phyloP scores from a whole-genome alignment of 2,888 invertebrate genomes.

The Mantis religiosa region DNA sequence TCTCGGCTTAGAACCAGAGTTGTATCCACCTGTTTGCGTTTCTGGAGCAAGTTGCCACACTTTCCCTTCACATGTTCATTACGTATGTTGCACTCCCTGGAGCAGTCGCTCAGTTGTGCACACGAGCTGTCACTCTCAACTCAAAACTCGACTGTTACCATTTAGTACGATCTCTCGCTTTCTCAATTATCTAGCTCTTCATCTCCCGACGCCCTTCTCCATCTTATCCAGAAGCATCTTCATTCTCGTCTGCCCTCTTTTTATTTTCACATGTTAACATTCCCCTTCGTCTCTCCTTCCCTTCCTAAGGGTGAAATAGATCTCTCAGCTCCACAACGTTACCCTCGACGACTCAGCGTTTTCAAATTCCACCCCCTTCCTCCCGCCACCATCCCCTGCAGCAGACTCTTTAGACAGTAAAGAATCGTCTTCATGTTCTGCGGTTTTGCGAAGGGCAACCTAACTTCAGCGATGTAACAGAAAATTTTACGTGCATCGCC shows the following conservation, averaged over 20 bases:
- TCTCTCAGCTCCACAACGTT: constrained; percentile 5
- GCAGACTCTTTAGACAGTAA: constrained; percentile 8
- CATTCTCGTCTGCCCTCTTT: neutral
- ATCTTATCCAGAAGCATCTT: neutral
- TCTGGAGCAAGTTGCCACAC: no score
- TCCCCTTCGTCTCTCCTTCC: neutral
- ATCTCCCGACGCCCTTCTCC: neutral
- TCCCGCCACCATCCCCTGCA: neutral
- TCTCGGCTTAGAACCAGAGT: no score
- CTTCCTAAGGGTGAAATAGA: constrained; percentile 14
- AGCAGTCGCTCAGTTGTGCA: neutral
- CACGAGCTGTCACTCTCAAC: neutral
- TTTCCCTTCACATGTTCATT: neutral
- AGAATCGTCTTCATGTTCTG: constrained; percentile 7
- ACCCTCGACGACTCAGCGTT: constrained; percentile 10
- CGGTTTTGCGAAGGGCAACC: neutral
- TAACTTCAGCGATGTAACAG: neutral
- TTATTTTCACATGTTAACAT: constrained; percentile 15
- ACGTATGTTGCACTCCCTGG: neutral
- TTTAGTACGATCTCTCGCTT: neutral
- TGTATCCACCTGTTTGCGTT: no score
- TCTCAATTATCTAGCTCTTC: neutral
- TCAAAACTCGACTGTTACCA: neutral
- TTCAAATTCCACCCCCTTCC: neutral
- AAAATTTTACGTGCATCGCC: neutral